These are phyloP conservation scores for Ibidorhyncha struthersii DNA, from an alignment of 2,113 vertebrate species.

Conservation along the genomic window DNA sequence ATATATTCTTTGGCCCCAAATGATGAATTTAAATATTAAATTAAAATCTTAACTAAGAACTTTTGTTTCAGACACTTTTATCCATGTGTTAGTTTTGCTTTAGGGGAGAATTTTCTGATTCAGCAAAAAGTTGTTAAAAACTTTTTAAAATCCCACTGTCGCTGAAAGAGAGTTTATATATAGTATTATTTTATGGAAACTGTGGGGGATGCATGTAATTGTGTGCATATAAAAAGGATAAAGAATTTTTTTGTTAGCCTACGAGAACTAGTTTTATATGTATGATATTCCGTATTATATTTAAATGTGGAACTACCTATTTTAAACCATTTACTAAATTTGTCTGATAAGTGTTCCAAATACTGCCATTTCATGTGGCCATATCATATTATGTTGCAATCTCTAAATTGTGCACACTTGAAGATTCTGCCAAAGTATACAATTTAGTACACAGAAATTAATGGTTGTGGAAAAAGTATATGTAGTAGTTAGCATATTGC, in stretches of 20 bases:
- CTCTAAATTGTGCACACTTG: constrained; percentile 4
- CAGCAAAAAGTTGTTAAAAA: not conserved
- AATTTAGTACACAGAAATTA: constrained; percentile 7
- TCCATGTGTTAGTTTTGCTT: not conserved
- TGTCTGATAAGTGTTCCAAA: constrained; percentile 4
- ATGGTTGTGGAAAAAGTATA: constrained; percentile 13
- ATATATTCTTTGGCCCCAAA: not conserved
- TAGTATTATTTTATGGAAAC: not conserved
- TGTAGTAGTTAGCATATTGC: not conserved
- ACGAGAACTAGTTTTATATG: not conserved
- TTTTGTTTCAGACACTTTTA: not conserved
- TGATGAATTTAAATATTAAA: not conserved
- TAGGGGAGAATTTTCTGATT: not conserved
- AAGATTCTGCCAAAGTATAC: constrained; percentile 8
- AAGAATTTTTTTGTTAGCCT: not conserved
- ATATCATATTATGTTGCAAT: constrained; percentile 12
- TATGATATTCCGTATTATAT: not conserved
- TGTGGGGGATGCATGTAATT: not conserved
- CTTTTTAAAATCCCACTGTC: not conserved
- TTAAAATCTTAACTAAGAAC: not conserved
- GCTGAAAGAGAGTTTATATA: not conserved
- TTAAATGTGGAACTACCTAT: constrained; percentile 37
- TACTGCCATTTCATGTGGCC: not conserved
- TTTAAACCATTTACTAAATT: constrained; percentile 26
- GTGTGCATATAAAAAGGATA: not conserved